A percentile compares a stretch with the other conserved stretches of the same genome.
Conservation (phyloP, 1,140 invertebrate genomes). For the Trypoxylus dichotomus region DNA sequence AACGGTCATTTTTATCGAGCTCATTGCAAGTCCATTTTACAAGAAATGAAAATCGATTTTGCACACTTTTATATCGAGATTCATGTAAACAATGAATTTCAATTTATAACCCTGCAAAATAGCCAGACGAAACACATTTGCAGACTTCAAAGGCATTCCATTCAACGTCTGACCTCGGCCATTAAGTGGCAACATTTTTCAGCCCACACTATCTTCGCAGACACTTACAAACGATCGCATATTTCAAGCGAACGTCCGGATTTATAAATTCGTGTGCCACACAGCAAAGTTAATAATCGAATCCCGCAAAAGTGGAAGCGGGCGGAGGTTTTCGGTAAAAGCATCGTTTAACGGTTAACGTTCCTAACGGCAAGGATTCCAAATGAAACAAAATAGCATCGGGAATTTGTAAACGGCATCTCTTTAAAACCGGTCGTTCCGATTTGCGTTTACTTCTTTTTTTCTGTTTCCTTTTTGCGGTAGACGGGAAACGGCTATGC, state of each 20-base stretch:
- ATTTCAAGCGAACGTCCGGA: slow-evolving; percentile 1
- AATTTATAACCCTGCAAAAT: background rate
- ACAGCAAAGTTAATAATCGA: slow-evolving; percentile 3
- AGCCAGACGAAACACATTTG: slow-evolving; percentile 12
- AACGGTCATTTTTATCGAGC: too few relatives aligned
- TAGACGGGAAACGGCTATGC: background rate
- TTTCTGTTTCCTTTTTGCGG: background rate
- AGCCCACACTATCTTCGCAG: background rate
- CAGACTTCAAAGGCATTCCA: background rate
- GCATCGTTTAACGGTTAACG: background rate
- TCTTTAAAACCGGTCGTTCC: background rate
- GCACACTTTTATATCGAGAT: background rate
- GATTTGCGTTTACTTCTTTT: background rate
- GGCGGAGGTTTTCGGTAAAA: background rate
- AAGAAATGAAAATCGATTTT: background rate
- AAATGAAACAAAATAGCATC: background rate
- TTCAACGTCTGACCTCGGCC: slow-evolving; percentile 2
- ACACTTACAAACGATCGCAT: slow-evolving; percentile 18
- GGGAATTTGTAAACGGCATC: background rate
- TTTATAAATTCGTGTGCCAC: slow-evolving; percentile 8
- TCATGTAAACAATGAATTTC: slow-evolving; percentile 1
- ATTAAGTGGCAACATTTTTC: slow-evolving; percentile 11
- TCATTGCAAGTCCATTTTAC: too few relatives aligned
- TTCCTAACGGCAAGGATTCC: background rate
- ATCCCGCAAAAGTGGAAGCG: background rate